Evolutionary conservation across 2,113 vertebrate genomes (phyloP), one percentile per base, ranked within the genome.

Genomic region (Callorhinus ursinus): DNA sequence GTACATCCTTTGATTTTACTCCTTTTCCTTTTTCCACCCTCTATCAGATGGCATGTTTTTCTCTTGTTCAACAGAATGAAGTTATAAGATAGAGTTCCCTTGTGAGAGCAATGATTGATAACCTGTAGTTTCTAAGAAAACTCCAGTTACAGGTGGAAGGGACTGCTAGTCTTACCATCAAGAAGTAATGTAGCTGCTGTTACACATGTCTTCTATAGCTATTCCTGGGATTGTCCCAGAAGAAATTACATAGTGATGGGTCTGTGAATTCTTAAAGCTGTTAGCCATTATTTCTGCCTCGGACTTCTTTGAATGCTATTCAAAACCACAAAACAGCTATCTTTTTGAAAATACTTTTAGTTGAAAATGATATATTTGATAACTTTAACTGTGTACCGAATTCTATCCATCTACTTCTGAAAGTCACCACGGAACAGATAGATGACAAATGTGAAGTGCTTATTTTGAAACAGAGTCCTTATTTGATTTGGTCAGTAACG

Each of bases 1-100:
- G 97, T 97, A 88, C 36, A 5, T 84, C 15, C 16, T 89, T 96
- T 87, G 90, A 80, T 90, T 97, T 95, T 77, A 65, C 72, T 81
- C 97, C 46, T 33, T 53, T 96, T 57, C 49, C 14, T 91, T 28
- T 61, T 90, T 36, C 46, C 79, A 55, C 42, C 59, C 72, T 85
- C 24, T 51, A 3, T 80, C n/a, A 67, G 9, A n/a, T 69, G 39
- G 51, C 49, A 49, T 8, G 31, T 61, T 91, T 97, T 79, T 61
- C 84, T 89, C 42, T 80, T 83, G 8, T 86, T 90, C 42, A 93
- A 15, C 24, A 36, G 89, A 96, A 83, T 93, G 51, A 67, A 90
- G 36, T 46, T 76, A 16, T 15, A 74, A 49, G 36, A 82, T 14
- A 93, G 55, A 93, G 15, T 10, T 90, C 71, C 9, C 15, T 88